These are phyloP conservation scores for Mustela nigripes DNA, from an alignment of 2,113 vertebrate species.

Conservation along the genomic window DNA sequence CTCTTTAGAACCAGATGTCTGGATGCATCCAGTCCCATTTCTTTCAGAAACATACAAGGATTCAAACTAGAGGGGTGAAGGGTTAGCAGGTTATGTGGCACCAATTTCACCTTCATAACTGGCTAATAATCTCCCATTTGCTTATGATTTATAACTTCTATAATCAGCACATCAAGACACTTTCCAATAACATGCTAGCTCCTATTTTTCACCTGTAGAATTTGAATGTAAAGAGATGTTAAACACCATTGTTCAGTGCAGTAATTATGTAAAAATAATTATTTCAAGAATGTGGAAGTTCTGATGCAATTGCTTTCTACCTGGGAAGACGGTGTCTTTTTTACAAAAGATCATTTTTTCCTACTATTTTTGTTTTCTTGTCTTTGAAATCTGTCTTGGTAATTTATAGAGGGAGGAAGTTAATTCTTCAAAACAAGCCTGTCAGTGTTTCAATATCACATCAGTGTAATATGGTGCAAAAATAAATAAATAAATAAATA, in stretches of 20 bases:
- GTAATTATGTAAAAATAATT: background rate
- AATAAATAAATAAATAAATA: background rate
- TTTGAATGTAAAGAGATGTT: background rate
- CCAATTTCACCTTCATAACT: background rate
- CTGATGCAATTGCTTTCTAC: background rate
- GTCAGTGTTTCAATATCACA: background rate
- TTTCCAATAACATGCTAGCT: background rate
- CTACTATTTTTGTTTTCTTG: background rate
- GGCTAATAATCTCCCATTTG: background rate
- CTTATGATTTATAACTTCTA: background rate
- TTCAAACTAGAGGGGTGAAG: background rate
- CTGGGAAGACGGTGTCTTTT: background rate
- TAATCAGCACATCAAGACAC: background rate
- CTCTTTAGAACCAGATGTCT: background rate
- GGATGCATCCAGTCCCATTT: background rate
- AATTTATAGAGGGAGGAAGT: conserved; percentile 18
- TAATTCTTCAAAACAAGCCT: conserved; percentile 15
- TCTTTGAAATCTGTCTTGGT: background rate
- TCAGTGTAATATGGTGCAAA: background rate
- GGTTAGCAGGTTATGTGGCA: background rate
- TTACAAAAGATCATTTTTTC: background rate
- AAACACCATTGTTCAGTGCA: background rate
- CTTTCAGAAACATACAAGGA: background rate
- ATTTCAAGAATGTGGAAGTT: background rate
- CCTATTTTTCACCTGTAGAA: background rate